Base-by-base conservation (phyloP, 2,888 invertebrate genomes). In the Agrochola macilenta region DNA sequence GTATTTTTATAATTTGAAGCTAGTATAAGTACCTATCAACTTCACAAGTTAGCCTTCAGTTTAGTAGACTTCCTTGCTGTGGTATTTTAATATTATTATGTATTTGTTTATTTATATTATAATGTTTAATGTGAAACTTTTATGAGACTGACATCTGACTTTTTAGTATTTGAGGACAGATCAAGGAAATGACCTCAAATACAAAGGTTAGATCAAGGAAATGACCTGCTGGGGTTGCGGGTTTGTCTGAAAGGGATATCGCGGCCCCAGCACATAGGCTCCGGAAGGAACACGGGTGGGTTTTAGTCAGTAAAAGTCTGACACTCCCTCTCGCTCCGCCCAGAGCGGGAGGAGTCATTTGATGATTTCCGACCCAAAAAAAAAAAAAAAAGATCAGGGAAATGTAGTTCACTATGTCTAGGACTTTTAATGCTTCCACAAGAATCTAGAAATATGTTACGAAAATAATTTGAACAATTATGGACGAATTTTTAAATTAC, bases 41-140 rank as follows among this genome's bases (percentile, higher is more conserved):
- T 72, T 84, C 69, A 57, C 71, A 69, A n/a, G 69, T 76, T 79
- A 66, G 30, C 82, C 82, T 84, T 84, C 82, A 49, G 23, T 5
- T 14, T 26, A 35, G 23, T 39, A 39, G n/a, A 66, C 23, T 75
- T 75, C 65, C 75, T 76, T 49, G 39, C 69, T 57, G 52, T 43
- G 68, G 26, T 30, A 46, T 66, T 82, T 65, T 46, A 46, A 23
- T 74, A 46, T 49, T 66, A 65, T n/a, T 54, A 74, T 57, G 26
- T 52, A 20, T 76, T 74, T 81, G 23, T 73, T 58, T 54, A 57
- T 23, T 57, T 66, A 26, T 58, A 14, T 66, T 60, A 39, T 39
- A 26, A 61, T 49, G 61, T 79, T 68, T 49, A 54, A 7, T 14
- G 23, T 11, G 43, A 76, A 46, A 69, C 60, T 11, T 54, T 61